Conservation (phyloP, 2,113 vertebrate genomes). For the Benitochromis conjunctus region DNA sequence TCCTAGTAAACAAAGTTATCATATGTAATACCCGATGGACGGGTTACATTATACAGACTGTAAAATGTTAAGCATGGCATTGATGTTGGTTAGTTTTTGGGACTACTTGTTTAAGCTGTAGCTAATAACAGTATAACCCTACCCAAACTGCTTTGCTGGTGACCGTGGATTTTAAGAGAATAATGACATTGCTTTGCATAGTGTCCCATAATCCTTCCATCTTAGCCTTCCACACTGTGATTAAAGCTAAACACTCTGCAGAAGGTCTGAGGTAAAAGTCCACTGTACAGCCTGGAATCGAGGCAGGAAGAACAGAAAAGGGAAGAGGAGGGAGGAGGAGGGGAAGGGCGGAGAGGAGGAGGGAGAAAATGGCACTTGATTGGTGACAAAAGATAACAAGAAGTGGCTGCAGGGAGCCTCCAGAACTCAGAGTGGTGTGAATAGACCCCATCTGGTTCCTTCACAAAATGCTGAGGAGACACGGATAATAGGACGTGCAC, state of each 20-base stretch:
- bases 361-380: slow-evolving; percentile 73
- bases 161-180: background rate
- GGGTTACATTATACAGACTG: background rate
- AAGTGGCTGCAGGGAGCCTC: slow-evolving; percentile 80
- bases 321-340: background rate
- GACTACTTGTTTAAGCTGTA: background rate
- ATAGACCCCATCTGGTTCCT: slow-evolving; percentile 80
- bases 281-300: background rate
- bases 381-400: slow-evolving; percentile 84
- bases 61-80: background rate
- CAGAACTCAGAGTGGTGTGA: slow-evolving; percentile 80
- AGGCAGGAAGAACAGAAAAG: background rate
- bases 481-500: slow-evolving; percentile 54
- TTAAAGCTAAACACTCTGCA: background rate
- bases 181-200: background rate
- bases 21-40: background rate
- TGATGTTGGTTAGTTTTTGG: background rate
- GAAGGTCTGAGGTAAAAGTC: background rate
- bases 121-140: background rate
- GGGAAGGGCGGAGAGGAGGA: background rate
- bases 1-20: background rate
- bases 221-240: background rate
- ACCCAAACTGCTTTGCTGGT: background rate
- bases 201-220: background rate
- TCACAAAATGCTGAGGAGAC: slow-evolving; percentile 68